These are phyloP conservation scores for Watsonalla binaria DNA, from an alignment of 2,888 invertebrate species.

Conservation along the genomic window DNA sequence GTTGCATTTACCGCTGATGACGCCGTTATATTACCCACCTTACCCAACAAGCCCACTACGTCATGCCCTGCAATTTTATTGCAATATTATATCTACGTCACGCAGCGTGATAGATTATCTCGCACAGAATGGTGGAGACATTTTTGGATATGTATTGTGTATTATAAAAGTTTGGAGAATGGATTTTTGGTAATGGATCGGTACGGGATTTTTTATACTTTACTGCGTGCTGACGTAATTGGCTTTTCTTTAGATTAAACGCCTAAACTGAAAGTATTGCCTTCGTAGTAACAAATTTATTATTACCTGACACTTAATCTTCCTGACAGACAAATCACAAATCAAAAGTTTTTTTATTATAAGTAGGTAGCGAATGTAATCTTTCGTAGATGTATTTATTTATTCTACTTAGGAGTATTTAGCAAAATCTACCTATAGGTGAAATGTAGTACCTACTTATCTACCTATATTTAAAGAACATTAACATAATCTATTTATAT, in stretches of 20 bases:
- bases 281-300: too few species aligned
- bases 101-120: conserved; percentile 32
- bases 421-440: too few species aligned
- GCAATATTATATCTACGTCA: conserved; percentile 28
- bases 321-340: too few species aligned
- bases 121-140: conserved; percentile 12
- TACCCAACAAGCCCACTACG: conserved; percentile 11
- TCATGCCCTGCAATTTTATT: conserved; percentile 30
- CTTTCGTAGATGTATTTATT: too few species aligned
- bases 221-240: neutral
- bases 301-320: too few species aligned
- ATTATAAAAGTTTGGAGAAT: neutral
- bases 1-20: conserved; percentile 55
- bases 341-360: too few species aligned
- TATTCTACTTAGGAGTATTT: too few species aligned
- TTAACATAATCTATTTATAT: too few species aligned
- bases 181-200: neutral
- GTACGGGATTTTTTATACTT: neutral
- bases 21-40: conserved; percentile 28
- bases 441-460: too few species aligned
- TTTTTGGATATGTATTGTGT: conserved; percentile 16
- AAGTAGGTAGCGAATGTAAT: too few species aligned
- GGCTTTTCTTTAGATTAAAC: neutral
- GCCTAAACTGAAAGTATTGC: too few species aligned
- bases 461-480: too few species aligned